Evolutionary conservation across 1,140 invertebrate genomes (phyloP), one percentile per base, ranked within the genome.

Genomic region (Pseudomyrmex concolor): DNA sequence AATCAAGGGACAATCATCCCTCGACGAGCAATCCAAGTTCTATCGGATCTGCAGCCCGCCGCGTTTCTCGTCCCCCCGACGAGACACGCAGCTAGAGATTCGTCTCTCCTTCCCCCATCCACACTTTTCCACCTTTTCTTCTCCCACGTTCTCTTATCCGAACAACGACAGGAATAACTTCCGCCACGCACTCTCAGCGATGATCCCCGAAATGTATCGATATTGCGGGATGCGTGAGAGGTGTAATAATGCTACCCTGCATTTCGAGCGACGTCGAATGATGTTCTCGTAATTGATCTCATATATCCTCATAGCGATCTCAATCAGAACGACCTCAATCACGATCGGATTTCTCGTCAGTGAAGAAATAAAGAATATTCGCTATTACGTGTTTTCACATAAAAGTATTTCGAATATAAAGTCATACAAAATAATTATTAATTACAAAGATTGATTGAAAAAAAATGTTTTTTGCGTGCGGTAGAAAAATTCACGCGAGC

Each of bases 1-100:
- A 91, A 92, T 92, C 90, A 92, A 91, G 90, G 90, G 90, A 91
- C 90, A 92, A 91, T 92, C 91, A 92, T 91, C 90, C 90, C 90
- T 88, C 88, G 90, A 89, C 89, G 85, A 89, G 89, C 86, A 81
- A 87, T 83, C 87, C 88, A 91, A 86, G 84, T 91, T 91, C 88
- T 90, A 90, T 90, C 88, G 86, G 85, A 91, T 91, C 89, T 90
- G 34, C 34, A 86, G 50, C 68, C 76, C 60, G 64, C 57, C 85
- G 86, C 34, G 34, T 34, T 34, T 85, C 66, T 81, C 83, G 66
- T 84, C 68, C 54, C 54, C 22, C 19, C 51, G 74, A 72, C 78
- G 87, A 78, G 54, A 84, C 78, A 84, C 76, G 63, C 57, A 71
- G 73, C 74, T 67, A 78, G 76, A 78, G 76, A 78, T 78, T 68